Evolutionary conservation across 2,888 invertebrate genomes (phyloP), one percentile per base, ranked within the genome.

Genomic region (Melolontha melolontha): DNA sequence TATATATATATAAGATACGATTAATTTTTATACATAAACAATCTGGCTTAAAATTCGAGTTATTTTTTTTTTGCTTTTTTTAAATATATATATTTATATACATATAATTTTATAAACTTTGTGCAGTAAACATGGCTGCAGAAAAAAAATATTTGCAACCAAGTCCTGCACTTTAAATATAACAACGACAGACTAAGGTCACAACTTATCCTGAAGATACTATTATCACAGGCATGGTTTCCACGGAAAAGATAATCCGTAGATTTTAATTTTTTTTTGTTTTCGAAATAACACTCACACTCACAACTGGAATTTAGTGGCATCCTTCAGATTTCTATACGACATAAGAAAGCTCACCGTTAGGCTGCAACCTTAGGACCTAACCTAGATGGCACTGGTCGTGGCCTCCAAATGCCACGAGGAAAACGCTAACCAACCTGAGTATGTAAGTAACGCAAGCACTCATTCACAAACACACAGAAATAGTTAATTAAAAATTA

Each of bases 151-250:
- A 62, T 69, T 69, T 73, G 71, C 72, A 72, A 73, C 64, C 71
- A 70, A 66, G 75, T 75, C 74, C 74, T 74, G 75, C 79, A 79
- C 83, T 78, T 79, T 82, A 83, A 82, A 83, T 62, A 62, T 83
- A 84, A 84, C 82, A 84, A 84, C 82, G 81, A 87, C 86, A 87
- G 86, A 87, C 87, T 87, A 88, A 88, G 87, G 87, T 87, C 87
- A 87, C 87, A 88, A 88, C 87, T 87, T 87, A 88, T 88, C 87
- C 87, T 87, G 87, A 88, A 88, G 86, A 88, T 87, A 87, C 87
- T 87, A 88, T 87, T 88, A 88, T 88, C 88, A 88, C 88, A 88
- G 88, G 88, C 87, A 86, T 87, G 86, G 86, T 87, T 73, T 70
- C 69, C 67, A 65, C 68, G 68, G 59, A 51, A 34, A 62, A 62